Base-by-base conservation (phyloP, 1,140 invertebrate species). In the Nomia melanderi region DNA sequence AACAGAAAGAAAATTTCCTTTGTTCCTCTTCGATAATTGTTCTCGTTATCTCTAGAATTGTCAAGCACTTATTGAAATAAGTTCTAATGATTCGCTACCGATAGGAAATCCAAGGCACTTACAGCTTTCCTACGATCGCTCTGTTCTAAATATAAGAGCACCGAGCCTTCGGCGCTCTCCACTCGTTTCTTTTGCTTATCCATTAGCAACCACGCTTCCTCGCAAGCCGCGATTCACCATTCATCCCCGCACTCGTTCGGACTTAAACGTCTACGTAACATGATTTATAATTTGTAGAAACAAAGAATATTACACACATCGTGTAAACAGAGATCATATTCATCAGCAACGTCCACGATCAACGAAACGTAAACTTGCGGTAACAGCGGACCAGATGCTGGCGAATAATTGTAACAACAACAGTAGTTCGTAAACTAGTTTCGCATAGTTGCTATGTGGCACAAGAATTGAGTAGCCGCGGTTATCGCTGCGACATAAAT, bases 401-500 rank as follows among this genome's bases (percentile, higher is more conserved):
- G 67, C 69, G 64, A 76, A 76, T 76, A 76, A 39, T 76, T 11
- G 39, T 57, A 69, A 75, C 57, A 70, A 54, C 56, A 77, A 53
- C 36, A 69, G 62, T 71, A 71, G 11, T 62, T 62, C n/a, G 23
- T 14, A 25, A 47, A 33, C 14, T 60, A 69, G 4, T n/a, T 47
- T 60, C 36, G 27, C 41, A 9, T 5, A 47, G 20, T 70, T 17
- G 27, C 31, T 74, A 50, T 20, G 65, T 60, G 54, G 64, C 56
- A 76, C 56, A 59, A 75, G 8, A 41, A 39, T 54, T 25, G 71
- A 53, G 33, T 62, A 36, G 33, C 12, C 3, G 39, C 17, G 33
- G 33, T 54, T 8, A 20, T 25, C 29, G 27, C 25, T 44, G 33
- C 33, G 11, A 11, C 29, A 23, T 53, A 29, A 31, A 39, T 47